Evolutionary conservation across 1,140 invertebrate species (phyloP), one percentile per base, ranked within the genome.

Genomic region (Proctacanthus coquilletti): DNA sequence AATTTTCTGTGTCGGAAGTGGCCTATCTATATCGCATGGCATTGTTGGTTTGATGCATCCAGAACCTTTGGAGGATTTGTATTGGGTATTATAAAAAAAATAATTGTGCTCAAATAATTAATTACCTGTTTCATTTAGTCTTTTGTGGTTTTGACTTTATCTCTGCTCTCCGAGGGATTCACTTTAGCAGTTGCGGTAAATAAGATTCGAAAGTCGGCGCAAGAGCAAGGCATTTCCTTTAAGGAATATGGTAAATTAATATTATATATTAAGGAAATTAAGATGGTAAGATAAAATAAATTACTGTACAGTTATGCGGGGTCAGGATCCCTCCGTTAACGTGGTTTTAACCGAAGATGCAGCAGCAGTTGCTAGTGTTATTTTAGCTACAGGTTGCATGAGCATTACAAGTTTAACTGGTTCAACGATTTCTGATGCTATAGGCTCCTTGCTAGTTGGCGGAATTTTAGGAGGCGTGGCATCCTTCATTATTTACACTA

Each of bases 301-400:
- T 40, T 63, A 63, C n/a, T n/a, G n/a, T n/a, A n/a, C n/a, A 76
- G 75, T 84, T 31, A 62, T 81, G 37, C 68, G 72, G 20, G 79
- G 80, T 14, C 75, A 83, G 44, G 93, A 98, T 66, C 94, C 94
- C 0, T 93, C 84, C 19, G 83, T 97, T 3, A 97, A 93, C 61
- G 93, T 98, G 13, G 92, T 98, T 2, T 68, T 98, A 5, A 69
- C 97, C 45, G 95, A 98, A 70, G 95, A 98, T 60, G 75, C 86
- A 30, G 94, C 92, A 19, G 92, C 95, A 4, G 88, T 96, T n/a
- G 63, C 80, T 6, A 93, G 94, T 14, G 88, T 98, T 2, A 51
- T 68, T 0, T 74, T 93, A 10, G 93, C 94, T 4, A 81, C 69
- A 2, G 53, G 63, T n/a, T 95, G 89, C 45, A 94, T 98, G 84